These are phyloP conservation scores for Leptinotarsa peninsularis DNA, from an alignment of 2,888 invertebrate genomes.

Conservation along the genomic window DNA sequence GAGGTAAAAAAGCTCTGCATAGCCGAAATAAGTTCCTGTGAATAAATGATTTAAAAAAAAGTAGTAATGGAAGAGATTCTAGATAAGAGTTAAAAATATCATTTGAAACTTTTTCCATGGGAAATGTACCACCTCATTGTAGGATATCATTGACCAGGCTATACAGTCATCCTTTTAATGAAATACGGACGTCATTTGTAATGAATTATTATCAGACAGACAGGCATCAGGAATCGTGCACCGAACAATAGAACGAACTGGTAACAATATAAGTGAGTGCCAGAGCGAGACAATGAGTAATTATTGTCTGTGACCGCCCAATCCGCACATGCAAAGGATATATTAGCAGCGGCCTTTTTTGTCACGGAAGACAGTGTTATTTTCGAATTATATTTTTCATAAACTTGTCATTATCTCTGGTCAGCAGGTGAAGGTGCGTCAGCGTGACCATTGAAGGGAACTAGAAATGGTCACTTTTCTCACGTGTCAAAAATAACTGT, in stretches of 20 bases:
- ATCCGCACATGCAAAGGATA: constrained; percentile 59
- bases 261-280: constrained; percentile 59
- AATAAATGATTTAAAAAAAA: too few species aligned
- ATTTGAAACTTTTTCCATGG: too few species aligned
- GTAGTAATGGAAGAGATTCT: too few species aligned
- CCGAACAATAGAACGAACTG: constrained; percentile 46
- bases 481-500: neutral
- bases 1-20: too few species aligned
- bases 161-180: constrained; percentile 21
- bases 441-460: neutral
- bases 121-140: neutral
- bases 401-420: constrained; percentile 21
- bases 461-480: constrained; percentile 1
- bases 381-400: constrained; percentile 23
- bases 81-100: too few species aligned
- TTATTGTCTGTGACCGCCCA: constrained; percentile 54
- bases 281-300: constrained; percentile 59
- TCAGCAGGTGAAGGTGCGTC: constrained; percentile 10
- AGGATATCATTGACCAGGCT: constrained; percentile 1
- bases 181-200: constrained; percentile 41
- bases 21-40: too few species aligned
- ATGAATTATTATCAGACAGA: constrained; percentile 43
- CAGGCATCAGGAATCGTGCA: constrained; percentile 38
- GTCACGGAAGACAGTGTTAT: constrained; percentile 53
- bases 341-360: constrained; percentile 55